phyloP scores from a whole-genome alignment of 2,797 vertebrate genomes.

The Cryptoprocta ferox region DNA sequence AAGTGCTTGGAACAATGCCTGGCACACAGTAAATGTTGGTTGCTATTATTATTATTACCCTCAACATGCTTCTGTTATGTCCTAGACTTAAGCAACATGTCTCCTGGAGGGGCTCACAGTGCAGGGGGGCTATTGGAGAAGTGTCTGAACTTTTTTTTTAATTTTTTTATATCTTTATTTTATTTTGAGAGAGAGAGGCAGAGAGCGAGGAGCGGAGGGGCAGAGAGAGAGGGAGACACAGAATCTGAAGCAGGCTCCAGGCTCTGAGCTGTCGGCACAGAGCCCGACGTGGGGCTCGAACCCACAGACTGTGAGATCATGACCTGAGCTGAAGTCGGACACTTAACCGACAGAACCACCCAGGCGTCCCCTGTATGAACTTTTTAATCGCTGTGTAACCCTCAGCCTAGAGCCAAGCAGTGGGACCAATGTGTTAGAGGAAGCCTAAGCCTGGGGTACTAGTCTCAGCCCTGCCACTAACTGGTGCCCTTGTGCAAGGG shows the following conservation, averaged over 20 bases:
- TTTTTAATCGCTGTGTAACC: not conserved
- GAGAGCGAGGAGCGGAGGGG: no score
- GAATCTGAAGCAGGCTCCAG: no score
- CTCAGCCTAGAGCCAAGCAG: not conserved
- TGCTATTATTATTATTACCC: not conserved
- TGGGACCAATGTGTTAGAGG: not conserved
- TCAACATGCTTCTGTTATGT: slow-evolving; percentile 19
- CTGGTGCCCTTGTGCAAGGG: not conserved
- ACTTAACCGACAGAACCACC: no score
- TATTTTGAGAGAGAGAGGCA: no score
- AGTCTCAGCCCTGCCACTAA: not conserved
- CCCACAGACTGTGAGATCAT: no score
- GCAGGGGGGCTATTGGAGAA: not conserved
- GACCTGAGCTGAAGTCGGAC: no score
- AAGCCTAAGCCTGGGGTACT: not conserved
- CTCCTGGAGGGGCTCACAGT: not conserved
- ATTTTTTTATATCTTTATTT: no score
- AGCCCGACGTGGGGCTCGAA: no score
- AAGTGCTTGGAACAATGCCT: not conserved
- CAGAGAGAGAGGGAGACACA: no score
- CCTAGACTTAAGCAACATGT: slow-evolving; percentile 55
- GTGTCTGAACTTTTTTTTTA: not conserved
- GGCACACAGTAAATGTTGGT: not conserved
- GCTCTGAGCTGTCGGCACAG: no score
- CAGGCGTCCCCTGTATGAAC: not conserved